Conservation (phyloP, 2,797 vertebrate species). For the Fringilla coelebs region DNA sequence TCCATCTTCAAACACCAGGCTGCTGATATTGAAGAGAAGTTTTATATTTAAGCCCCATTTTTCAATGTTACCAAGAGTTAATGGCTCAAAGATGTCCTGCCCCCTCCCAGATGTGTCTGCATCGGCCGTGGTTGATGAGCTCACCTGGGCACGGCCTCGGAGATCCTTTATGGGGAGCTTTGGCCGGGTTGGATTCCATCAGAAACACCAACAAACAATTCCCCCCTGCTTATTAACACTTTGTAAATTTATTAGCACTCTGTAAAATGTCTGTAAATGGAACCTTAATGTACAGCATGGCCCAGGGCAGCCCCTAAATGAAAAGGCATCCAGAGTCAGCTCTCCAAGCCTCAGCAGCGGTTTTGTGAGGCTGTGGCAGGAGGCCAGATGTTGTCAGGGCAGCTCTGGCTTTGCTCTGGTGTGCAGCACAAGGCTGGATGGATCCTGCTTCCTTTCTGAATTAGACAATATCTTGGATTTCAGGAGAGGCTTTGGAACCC, state of each 20-base stretch:
- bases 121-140: background rate
- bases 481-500: background rate
- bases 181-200: slow-evolving; percentile 23
- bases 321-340: background rate
- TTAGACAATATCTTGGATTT: background rate
- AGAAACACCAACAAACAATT: slow-evolving; percentile 25
- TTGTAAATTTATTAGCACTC: slow-evolving; percentile 61
- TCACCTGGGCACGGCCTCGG: background rate
- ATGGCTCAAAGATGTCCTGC: background rate
- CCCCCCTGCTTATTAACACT: slow-evolving; percentile 22
- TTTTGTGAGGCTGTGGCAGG: background rate
- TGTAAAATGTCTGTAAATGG: slow-evolving; percentile 43
- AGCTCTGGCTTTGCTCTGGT: slow-evolving; percentile 23
- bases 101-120: background rate
- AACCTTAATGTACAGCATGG: background rate
- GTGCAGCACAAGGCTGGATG: background rate
- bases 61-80: background rate
- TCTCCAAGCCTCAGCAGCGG: background rate
- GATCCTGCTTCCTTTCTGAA: background rate
- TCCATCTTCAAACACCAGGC: background rate
- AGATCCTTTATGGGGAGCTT: background rate
- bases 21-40: background rate
- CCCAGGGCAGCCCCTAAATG: slow-evolving; percentile 6
- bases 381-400: slow-evolving; percentile 41
- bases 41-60: background rate